phyloP scores from a whole-genome alignment of 2,113 vertebrate species.

The Thomomys bottae region DNA sequence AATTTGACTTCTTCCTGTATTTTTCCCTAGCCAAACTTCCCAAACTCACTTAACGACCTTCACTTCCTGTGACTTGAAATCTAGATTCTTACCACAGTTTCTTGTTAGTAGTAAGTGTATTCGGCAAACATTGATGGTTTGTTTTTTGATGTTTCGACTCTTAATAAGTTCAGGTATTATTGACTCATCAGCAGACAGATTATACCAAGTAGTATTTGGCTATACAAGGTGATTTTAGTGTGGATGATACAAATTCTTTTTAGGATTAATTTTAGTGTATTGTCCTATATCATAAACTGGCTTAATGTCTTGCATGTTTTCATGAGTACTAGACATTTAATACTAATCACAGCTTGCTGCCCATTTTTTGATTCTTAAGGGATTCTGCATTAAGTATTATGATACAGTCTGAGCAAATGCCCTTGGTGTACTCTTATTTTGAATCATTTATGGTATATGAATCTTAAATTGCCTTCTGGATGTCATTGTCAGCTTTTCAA shows the following conservation, averaged over 20 bases:
- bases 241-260: neutral
- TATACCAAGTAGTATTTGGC: neutral
- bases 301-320: neutral
- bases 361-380: neutral
- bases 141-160: neutral
- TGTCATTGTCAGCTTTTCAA: neutral
- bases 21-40: accelerated
- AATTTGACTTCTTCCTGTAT: neutral
- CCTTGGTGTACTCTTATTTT: neutral
- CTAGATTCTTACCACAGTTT: neutral
- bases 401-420: neutral
- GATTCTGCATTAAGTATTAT: neutral
- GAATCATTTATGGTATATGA: neutral
- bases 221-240: neutral
- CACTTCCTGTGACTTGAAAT: neutral
- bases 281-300: slow-evolving; percentile 28
- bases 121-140: neutral
- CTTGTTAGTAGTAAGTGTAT: neutral
- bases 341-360: slow-evolving; percentile 5
- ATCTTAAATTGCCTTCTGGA: neutral
- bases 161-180: neutral
- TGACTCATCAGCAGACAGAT: slow-evolving; percentile 34
- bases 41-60: neutral
- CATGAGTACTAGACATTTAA: slow-evolving; percentile 7
- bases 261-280: slow-evolving; percentile 34